Conservation (phyloP, 1,140 invertebrate species). For the Drosophila pandora region DNA sequence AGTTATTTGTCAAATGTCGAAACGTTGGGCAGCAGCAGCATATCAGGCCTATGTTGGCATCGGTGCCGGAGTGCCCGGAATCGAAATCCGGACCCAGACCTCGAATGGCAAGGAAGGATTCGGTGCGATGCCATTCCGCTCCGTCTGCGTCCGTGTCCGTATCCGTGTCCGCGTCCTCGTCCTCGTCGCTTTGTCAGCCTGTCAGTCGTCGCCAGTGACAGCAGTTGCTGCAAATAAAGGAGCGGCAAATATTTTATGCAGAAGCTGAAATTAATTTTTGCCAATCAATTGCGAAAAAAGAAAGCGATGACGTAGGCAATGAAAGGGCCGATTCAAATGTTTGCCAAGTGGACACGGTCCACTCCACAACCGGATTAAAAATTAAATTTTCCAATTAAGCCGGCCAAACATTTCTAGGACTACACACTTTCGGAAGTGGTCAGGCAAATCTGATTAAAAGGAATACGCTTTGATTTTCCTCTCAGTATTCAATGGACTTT, state of each 20-base stretch:
- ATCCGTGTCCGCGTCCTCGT: not conserved
- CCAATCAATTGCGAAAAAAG: conserved; percentile 78
- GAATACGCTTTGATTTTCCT: conserved; percentile 18
- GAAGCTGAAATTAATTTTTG: conserved; percentile 78
- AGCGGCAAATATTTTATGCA: conserved; percentile 75
- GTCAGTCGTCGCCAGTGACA: conserved; percentile 46
- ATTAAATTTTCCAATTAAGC: conserved; percentile 76
- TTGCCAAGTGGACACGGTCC: conserved; percentile 57
- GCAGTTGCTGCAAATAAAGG: conserved; percentile 73
- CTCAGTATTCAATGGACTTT: conserved; percentile 12
- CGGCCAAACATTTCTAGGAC: conserved; percentile 59
- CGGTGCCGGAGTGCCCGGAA: conserved; percentile 4
- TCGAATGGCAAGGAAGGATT: conserved; percentile 7
- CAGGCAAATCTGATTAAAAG: conserved; percentile 54
- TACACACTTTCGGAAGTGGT: conserved; percentile 20
- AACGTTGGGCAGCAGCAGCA: conserved; percentile 49
- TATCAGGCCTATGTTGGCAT: conserved; percentile 32
- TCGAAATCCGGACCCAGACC: conserved; percentile 15
- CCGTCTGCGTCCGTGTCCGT: too few relatives aligned
- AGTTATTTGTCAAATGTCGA: conserved; percentile 79
- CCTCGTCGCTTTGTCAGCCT: conserved; percentile 54
- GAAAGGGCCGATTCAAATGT: conserved; percentile 62
- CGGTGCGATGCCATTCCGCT: conserved; percentile 8
- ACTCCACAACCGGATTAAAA: conserved; percentile 68
- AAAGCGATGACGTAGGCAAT: conserved; percentile 41